These are phyloP conservation scores for Halichondria panicea DNA, from an alignment of 37 sponge, comb jelly and placozoan genomes.

Conservation along the genomic window DNA sequence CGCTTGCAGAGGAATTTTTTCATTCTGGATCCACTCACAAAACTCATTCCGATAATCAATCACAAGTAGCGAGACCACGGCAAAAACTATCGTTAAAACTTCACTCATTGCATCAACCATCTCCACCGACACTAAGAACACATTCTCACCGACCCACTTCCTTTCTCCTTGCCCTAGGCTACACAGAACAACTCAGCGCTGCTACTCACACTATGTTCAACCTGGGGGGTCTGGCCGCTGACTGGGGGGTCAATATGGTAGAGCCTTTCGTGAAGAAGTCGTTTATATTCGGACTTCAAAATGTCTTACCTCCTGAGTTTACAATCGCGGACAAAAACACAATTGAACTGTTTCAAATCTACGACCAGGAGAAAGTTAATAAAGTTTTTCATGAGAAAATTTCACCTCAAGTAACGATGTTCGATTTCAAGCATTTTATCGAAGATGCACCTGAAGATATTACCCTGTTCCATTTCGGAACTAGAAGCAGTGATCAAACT, in stretches of 20 bases:
- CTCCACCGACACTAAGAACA: no score
- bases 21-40: no score
- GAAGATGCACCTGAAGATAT: constrained; percentile 4
- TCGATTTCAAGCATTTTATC: background rate
- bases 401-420: constrained; percentile 25
- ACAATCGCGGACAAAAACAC: background rate
- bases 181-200: constrained; percentile 45
- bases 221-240: constrained; percentile 32
- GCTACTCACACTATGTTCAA: constrained; percentile 30
- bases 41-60: no score
- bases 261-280: constrained; percentile 41
- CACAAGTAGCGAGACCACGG: no score
- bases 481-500: background rate
- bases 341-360: constrained; percentile 14
- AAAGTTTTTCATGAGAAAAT: background rate
- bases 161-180: constrained; percentile 51
- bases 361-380: constrained; percentile 2
- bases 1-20: no score
- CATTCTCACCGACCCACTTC: no score
- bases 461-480: constrained; percentile 23
- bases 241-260: constrained; percentile 32
- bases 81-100: no score
- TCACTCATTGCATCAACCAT: no score
- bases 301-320: constrained; percentile 14
- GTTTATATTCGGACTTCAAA: constrained; percentile 26